Evolutionary conservation across 2,888 invertebrate species (phyloP), one percentile per base, ranked within the genome.

Genomic region (Phania funesta): DNA sequence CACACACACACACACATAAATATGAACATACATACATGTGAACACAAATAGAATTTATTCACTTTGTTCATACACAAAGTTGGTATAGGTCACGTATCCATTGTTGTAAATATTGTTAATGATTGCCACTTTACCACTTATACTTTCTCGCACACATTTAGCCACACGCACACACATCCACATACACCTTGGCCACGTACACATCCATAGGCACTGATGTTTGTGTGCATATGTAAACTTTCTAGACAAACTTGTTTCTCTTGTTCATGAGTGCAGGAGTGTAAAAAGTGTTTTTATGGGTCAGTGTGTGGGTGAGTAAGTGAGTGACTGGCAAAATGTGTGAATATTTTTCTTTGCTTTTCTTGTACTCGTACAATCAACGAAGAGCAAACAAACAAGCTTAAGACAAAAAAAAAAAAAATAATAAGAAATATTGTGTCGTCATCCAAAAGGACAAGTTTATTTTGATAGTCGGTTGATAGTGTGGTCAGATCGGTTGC

Each of bases 21-120:
- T 38, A 32, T 32, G 4, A 13, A 38, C 35, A 13, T n/a, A 9
- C 18, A 35, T 9, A 13, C 11, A 50, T 16, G n/a, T 11, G n/a
- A 16, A 48, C 22, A 44, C 32, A 22, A 16, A 24, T 20, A 54
- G 2, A 54, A 13, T 18, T 48, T 71, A 29, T 29, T 11, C 50
- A 9, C 11, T 54, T 24, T 24, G 7, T 48, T 38, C 41, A 7
- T 38, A n/a, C 13, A 18, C 6, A 44, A 54, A 65, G 41, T 68
- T 60, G 13, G 11, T 32, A 18, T 68, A 68, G 67, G 67, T 68
- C 67, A 76, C 60, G 67, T 68, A 58, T n/a, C 22, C 24, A 60
- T 24, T 60, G 48, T 38, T n/a, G 38, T n/a, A 68, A 56, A 67
- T 41, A 44, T 48, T 29, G 11, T 64, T 48, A 35, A 71, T 56